Conservation (phyloP, 2,797 vertebrate genomes). For the Pelobates cultripes region DNA sequence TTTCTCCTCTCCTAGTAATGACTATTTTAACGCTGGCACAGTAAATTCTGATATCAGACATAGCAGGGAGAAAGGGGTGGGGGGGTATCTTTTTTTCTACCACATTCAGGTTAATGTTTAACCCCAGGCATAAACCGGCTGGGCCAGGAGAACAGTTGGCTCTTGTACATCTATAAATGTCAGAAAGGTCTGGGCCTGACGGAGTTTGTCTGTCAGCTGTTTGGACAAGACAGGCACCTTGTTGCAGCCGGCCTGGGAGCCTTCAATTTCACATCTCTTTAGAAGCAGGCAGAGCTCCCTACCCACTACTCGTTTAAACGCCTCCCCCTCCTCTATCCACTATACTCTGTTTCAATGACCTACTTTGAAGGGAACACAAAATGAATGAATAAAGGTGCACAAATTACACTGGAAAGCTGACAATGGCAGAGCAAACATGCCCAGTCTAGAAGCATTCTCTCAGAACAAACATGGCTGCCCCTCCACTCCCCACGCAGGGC, state of each 20-base stretch:
- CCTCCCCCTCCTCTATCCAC: conserved; percentile 63
- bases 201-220: conserved; percentile 57
- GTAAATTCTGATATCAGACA: conserved; percentile 33
- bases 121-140: conserved; percentile 51
- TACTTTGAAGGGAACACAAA: conserved; percentile 75
- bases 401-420: conserved; percentile 67
- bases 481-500: conserved; percentile 58
- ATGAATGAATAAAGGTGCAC: conserved; percentile 72
- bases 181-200: conserved; percentile 54
- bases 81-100: conserved; percentile 32
- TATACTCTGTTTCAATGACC: conserved; percentile 67
- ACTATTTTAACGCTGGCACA: conserved; percentile 1
- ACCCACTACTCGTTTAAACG: conserved; percentile 57
- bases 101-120: conserved; percentile 69
- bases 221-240: conserved; percentile 57
- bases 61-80: background rate
- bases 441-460: conserved; percentile 57
- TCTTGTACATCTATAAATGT: conserved; percentile 59
- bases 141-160: conserved; percentile 59
- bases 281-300: conserved; percentile 50
- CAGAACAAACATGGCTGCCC: conserved; percentile 50
- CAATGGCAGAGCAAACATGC: conserved; percentile 64
- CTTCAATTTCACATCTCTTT: conserved; percentile 6
- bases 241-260: conserved; percentile 38
- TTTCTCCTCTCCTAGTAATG: conserved; percentile 12